Evolutionary conservation across 2,113 vertebrate species (phyloP), one percentile per base, ranked within the genome.

Genomic region (Oncorhynchus keta): DNA sequence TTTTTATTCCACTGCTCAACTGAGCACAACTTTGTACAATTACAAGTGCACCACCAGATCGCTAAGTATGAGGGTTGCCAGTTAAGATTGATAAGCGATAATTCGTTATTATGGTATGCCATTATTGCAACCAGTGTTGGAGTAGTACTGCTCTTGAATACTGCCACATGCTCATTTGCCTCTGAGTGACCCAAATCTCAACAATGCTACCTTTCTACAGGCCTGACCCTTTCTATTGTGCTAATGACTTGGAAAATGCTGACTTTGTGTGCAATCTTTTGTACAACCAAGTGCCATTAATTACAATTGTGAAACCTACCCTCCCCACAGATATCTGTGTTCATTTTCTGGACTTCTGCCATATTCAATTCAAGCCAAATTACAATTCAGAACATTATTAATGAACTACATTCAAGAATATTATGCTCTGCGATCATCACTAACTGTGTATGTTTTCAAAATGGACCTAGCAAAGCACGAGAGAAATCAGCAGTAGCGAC

Each of bases 21-120:
- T 85, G 79, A 71, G 77, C 78, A 85, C 88, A 90, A 92, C 86
- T 90, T 91, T 86, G 76, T 80, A 86, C 82, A 85, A 87, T 90
- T 85, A 86, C 77, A 75, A 85, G 74, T 82, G 59, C 57, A 62
- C 75, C 75, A 72, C 74, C 79, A 62, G 24, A 24, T 84, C 73
- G 77, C 74, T 79, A 32, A 81, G 68, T 75, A 51, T 71, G 26
- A n/a, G 35, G 32, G 67, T 84, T 82, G 85, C 64, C 74, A 68
- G 82, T 85, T 78, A 72, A 84, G 76, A 45, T 78, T 75, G 77
- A 83, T 83, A 83, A 80, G 85, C 79, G 72, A 85, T 72, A 26
- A 57, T 81, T 75, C 70, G 70, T 74, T 66, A 78, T 73, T 57
- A 57, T 62, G n/a, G 8, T 22, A 20, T 32, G 32, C 69, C 76